A percentile compares a stretch with the other conserved stretches of the same genome.
phyloP scores from a whole-genome alignment of 1,140 invertebrate species.

The Cherax quadricarinatus region DNA sequence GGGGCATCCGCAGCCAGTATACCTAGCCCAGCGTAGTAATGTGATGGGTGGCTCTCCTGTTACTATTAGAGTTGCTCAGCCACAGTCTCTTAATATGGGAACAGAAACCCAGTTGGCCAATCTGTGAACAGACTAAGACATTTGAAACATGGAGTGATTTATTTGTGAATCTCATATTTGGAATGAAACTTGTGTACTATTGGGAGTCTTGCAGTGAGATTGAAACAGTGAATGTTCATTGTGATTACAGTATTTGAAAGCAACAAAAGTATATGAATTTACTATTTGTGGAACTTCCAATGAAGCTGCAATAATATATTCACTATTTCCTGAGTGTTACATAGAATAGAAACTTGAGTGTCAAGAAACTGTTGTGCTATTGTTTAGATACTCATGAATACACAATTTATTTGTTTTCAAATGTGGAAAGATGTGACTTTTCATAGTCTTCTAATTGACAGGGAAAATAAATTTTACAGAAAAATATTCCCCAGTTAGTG shows the following conservation, averaged over 20 bases:
- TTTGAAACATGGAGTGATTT: not conserved
- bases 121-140: constrained; percentile 57
- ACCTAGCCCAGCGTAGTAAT: constrained; percentile 71
- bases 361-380: constrained; percentile 42
- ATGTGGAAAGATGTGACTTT: constrained; percentile 17
- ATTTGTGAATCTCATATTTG: constrained; percentile 59
- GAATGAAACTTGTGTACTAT: constrained; percentile 29
- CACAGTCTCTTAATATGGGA: constrained; percentile 59
- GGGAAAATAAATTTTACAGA: not conserved
- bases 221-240: constrained; percentile 11
- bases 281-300: constrained; percentile 28
- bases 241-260: not conserved
- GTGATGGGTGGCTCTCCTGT: constrained; percentile 72
- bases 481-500: not conserved
- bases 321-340: constrained; percentile 53
- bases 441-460: not conserved
- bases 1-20: constrained; percentile 66
- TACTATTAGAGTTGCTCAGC: constrained; percentile 69
- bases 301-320: constrained; percentile 47
- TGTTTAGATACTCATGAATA: constrained; percentile 22
- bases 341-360: constrained; percentile 52
- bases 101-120: constrained; percentile 72
- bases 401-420: not conserved
- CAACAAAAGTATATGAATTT: not conserved
- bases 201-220: constrained; percentile 29